Percentiles rank a stretch among this genome's conserved stretches.
Evolutionary conservation across 2,888 invertebrate species (phyloP).

Genomic region (Blomia tropicalis): DNA sequence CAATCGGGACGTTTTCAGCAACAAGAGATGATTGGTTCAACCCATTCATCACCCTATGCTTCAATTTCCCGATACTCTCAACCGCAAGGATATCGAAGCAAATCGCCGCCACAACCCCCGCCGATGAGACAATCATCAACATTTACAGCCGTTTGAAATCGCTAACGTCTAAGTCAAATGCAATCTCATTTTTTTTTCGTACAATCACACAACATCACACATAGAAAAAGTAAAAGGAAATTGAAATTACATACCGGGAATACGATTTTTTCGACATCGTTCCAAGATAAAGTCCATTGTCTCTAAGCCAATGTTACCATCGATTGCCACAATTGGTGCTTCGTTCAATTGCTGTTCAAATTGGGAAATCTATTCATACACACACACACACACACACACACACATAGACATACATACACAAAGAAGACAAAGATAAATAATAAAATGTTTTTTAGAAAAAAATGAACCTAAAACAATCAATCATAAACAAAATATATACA

Average conservation of each 20-base stretch:
- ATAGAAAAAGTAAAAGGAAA: too few species aligned
- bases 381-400: too few species aligned
- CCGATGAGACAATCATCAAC: not conserved
- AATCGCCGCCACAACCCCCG: conserved; percentile 1
- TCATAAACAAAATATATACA: conserved; percentile 33
- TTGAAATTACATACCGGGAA: conserved; percentile 40
- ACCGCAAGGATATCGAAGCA: conserved; percentile 3
- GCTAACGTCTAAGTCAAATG: not conserved
- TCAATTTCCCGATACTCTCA: conserved; percentile 10
- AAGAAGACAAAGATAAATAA: too few species aligned
- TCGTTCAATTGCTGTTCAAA: conserved; percentile 45
- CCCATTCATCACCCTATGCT: conserved; percentile 11
- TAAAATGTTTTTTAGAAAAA: too few species aligned
- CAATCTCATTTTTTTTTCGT: not conserved
- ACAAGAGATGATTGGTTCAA: not conserved
- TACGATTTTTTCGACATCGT: conserved; percentile 45
- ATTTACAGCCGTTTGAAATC: not conserved
- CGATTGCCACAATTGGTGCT: conserved; percentile 60
- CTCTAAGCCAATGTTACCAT: conserved; percentile 58
- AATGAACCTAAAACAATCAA: too few species aligned
- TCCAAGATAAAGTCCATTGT: conserved; percentile 50
- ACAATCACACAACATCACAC: not conserved
- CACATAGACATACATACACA: too few species aligned
- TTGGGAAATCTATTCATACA: conserved; percentile 47
- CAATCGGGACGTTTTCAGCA: not conserved